A percentile compares a stretch with the other conserved stretches of the same genome.
phyloP scores from a whole-genome alignment of 1,140 invertebrate genomes.

The Microplitis demolitor region DNA sequence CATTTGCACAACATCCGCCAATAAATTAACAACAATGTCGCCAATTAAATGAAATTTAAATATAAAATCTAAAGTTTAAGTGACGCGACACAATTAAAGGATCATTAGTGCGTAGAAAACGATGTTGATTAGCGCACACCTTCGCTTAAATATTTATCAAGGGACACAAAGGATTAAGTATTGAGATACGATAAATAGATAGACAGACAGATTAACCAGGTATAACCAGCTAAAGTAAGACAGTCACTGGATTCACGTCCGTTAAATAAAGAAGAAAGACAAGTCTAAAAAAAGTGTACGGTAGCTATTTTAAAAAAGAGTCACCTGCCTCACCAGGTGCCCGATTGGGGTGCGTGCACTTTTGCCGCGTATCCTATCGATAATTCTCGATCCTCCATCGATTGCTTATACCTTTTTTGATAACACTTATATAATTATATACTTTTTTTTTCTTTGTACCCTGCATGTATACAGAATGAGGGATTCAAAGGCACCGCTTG shows the following conservation, averaged over 20 bases:
- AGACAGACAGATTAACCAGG: neutral
- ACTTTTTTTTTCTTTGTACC: too few relatives aligned
- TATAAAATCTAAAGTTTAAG: conserved; percentile 7
- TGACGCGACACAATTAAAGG: conserved; percentile 28
- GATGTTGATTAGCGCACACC: conserved; percentile 39
- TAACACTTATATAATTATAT: too few relatives aligned
- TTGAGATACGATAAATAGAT: neutral
- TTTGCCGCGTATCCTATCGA: conserved; percentile 12
- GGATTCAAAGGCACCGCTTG: too few relatives aligned
- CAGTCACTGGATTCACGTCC: neutral
- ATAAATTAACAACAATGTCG: conserved; percentile 40
- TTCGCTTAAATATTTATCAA: neutral
- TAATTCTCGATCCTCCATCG: conserved; percentile 25
- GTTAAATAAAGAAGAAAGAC: neutral
- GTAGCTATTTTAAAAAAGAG: conserved; percentile 36
- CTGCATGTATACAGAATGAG: too few relatives aligned
- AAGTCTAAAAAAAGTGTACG: neutral
- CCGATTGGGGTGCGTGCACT: conserved; percentile 6
- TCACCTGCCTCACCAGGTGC: conserved; percentile 42
- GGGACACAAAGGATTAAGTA: neutral
- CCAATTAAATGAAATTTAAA: conserved; percentile 47
- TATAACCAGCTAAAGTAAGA: conserved; percentile 5
- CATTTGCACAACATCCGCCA: neutral
- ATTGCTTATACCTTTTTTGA: neutral
- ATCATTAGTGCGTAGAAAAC: conserved; percentile 40